Percentiles rank a stretch among this genome's conserved stretches.
Conservation (phyloP, 1,140 invertebrate species). For the Drosophila pandora region DNA sequence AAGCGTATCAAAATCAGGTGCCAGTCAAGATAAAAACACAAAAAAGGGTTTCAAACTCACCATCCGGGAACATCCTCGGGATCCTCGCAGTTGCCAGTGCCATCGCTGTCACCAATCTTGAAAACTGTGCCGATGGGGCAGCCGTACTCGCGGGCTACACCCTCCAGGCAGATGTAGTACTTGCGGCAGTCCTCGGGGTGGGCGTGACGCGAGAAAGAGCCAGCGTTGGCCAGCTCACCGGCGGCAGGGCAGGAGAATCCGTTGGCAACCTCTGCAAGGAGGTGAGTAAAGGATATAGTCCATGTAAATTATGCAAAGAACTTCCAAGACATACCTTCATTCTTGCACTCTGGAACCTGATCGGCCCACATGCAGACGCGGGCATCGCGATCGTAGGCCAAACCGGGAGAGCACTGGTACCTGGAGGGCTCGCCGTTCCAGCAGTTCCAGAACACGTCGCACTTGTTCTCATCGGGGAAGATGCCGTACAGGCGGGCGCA, state of each 20-base stretch:
- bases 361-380: conserved; percentile 98
- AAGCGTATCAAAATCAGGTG: conserved; percentile 62
- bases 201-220: conserved; percentile 96
- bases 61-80: conserved; percentile 97
- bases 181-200: conserved; percentile 97
- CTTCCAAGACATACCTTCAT: conserved; percentile 87
- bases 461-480: conserved; percentile 94
- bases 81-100: conserved; percentile 95
- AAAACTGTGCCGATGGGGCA: conserved; percentile 98
- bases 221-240: conserved; percentile 91
- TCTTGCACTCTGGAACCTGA: conserved; percentile 95
- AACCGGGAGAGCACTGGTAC: conserved; percentile 96
- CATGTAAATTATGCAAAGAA: background rate
- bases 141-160: conserved; percentile 95
- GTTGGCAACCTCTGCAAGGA: conserved; percentile 91
- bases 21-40: conserved; percentile 14
- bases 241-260: conserved; percentile 94
- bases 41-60: conserved; percentile 87
- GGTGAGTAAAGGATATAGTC: background rate
- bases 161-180: conserved; percentile 97
- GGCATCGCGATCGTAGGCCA: conserved; percentile 96
- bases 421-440: conserved; percentile 97
- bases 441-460: conserved; percentile 97
- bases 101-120: conserved; percentile 95
- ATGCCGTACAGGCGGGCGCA: conserved; percentile 95